phyloP scores from a whole-genome alignment of 1,140 invertebrate species.

The Melanaphis sacchari region DNA sequence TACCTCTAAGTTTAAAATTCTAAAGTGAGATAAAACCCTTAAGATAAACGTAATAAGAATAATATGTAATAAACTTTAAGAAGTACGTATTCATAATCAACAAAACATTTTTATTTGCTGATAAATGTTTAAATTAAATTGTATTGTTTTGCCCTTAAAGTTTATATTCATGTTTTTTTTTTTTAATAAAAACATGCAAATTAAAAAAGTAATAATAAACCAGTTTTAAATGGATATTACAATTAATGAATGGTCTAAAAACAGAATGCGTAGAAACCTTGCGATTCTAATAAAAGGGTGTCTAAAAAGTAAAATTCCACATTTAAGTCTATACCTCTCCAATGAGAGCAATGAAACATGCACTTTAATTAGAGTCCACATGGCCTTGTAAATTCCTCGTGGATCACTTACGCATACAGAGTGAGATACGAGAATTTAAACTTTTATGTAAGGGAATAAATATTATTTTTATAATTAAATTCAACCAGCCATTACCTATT shows the following conservation, averaged over 20 bases:
- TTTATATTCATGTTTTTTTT: background rate
- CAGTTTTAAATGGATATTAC: background rate
- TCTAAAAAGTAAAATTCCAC: constrained; percentile 23
- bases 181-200: background rate
- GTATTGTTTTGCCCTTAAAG: background rate
- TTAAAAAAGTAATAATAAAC: background rate
- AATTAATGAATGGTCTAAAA: background rate
- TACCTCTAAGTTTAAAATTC: background rate
- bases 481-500: background rate
- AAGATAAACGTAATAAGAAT: background rate
- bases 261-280: background rate
- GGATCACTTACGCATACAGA: background rate
- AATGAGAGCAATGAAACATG: background rate
- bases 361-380: constrained; percentile 30
- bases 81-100: background rate
- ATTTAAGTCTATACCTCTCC: background rate
- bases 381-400: constrained; percentile 22
- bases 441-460: background rate
- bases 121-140: background rate
- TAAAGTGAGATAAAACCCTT: background rate
- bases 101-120: background rate
- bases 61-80: background rate
- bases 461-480: background rate
- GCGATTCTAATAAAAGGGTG: constrained; percentile 39
- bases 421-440: background rate